These are phyloP conservation scores for Psammodynastes pulverulentus DNA, from an alignment of 2,113 vertebrate species.

Conservation along the genomic window DNA sequence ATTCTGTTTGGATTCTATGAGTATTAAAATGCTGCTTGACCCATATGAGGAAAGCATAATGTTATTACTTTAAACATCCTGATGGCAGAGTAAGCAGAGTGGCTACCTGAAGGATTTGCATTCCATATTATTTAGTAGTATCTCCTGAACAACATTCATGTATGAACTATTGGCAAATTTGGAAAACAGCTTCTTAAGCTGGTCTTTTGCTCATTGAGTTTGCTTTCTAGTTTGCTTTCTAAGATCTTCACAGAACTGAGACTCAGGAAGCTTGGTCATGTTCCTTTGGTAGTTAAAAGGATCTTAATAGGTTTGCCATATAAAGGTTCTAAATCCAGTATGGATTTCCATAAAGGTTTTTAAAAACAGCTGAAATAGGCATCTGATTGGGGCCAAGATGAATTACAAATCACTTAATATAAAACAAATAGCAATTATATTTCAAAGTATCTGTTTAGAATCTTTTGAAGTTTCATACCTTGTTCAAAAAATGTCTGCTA, in stretches of 20 bases:
- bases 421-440: not conserved
- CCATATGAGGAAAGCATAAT: not conserved
- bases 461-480: not conserved
- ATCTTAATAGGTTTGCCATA: not conserved
- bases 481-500: not conserved
- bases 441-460: not conserved
- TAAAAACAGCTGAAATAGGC: not conserved
- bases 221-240: not conserved
- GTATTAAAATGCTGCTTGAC: not conserved
- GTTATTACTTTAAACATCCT: not conserved
- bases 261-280: not conserved
- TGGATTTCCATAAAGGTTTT: not conserved
- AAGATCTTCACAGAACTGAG: not conserved
- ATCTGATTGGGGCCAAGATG: not conserved
- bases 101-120: not conserved
- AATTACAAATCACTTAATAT: not conserved
- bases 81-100: not conserved
- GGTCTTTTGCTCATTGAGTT: not conserved
- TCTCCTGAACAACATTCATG: not conserved
- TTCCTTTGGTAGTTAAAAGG: not conserved
- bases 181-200: not conserved
- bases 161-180: not conserved
- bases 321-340: not conserved
- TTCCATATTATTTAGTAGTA: not conserved
- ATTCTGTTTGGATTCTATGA: not conserved